Conservation (phyloP, 2,888 invertebrate species). For the Drosophila mimica region DNA sequence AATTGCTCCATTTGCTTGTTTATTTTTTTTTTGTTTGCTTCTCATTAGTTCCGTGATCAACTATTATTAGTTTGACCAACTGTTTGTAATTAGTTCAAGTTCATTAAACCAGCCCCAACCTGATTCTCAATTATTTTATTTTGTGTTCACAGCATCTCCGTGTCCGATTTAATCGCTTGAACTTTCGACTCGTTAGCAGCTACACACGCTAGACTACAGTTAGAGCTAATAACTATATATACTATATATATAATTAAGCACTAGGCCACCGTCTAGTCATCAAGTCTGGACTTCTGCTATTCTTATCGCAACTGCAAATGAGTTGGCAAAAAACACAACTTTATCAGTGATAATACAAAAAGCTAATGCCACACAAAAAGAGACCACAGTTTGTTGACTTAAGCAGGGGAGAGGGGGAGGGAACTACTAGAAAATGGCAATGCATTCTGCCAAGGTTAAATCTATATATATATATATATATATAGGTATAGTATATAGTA, state of each 20-base stretch:
- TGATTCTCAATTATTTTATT: constrained; percentile 1
- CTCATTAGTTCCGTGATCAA: background rate
- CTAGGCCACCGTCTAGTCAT: constrained; percentile 53
- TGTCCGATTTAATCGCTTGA: constrained; percentile 45
- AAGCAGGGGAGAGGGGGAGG: background rate
- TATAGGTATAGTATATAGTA: background rate
- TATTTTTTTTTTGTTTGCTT: background rate
- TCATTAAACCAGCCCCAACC: constrained; percentile 52
- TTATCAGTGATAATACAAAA: constrained; percentile 14
- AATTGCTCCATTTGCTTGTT: background rate
- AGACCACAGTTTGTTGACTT: constrained; percentile 31
- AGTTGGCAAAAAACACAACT: constrained; percentile 23
- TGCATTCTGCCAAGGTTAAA: constrained; percentile 29
- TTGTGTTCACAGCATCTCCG: constrained; percentile 4
- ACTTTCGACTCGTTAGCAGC: constrained; percentile 56
- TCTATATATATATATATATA: constrained; percentile 7
- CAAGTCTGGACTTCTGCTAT: constrained; percentile 44
- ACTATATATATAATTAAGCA: constrained; percentile 1
- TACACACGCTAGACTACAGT: constrained; percentile 43
- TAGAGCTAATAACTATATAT: background rate
- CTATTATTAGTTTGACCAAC: background rate
- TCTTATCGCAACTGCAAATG: constrained; percentile 35
- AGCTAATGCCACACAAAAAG: background rate
- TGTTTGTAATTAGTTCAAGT: constrained; percentile 66
- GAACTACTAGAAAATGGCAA: constrained; percentile 14